These are phyloP conservation scores for Rallus limicola DNA, from an alignment of 2,113 vertebrate genomes.

Conservation along the genomic window DNA sequence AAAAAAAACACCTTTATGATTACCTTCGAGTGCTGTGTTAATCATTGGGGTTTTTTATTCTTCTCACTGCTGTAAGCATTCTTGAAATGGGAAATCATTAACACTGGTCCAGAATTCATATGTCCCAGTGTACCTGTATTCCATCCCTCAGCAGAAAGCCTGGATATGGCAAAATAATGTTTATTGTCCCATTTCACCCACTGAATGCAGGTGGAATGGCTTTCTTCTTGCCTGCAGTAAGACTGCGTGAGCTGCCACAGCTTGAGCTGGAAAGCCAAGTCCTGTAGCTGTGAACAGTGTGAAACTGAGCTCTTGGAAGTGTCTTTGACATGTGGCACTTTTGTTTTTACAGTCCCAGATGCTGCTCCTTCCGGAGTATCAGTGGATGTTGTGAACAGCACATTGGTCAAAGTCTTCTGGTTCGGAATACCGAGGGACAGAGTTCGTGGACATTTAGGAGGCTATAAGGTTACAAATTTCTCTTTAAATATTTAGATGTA, in stretches of 20 bases:
- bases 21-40: slow-evolving; percentile 25
- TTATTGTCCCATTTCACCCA: not conserved
- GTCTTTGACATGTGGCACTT: not conserved
- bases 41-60: slow-evolving; percentile 30
- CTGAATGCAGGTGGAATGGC: slow-evolving; percentile 1
- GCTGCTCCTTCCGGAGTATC: slow-evolving; percentile 84
- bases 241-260: not conserved
- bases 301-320: not conserved
- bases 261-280: not conserved
- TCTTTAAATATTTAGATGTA: not conserved
- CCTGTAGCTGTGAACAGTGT: not conserved
- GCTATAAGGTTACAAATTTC: slow-evolving; percentile 88
- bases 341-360: slow-evolving; percentile 84
- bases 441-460: slow-evolving; percentile 90
- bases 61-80: slow-evolving; percentile 47
- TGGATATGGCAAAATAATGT: not conserved
- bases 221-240: not conserved
- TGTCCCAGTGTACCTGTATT: slow-evolving; percentile 10
- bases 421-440: slow-evolving; percentile 87
- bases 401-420: slow-evolving; percentile 88
- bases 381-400: slow-evolving; percentile 88
- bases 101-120: slow-evolving; percentile 15
- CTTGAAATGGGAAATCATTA: slow-evolving; percentile 59
- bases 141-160: slow-evolving; percentile 10
- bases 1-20: not conserved